These are phyloP conservation scores for Epsilonema sp. DNA, from an alignment of 2,888 invertebrate species.

Conservation along the genomic window DNA sequence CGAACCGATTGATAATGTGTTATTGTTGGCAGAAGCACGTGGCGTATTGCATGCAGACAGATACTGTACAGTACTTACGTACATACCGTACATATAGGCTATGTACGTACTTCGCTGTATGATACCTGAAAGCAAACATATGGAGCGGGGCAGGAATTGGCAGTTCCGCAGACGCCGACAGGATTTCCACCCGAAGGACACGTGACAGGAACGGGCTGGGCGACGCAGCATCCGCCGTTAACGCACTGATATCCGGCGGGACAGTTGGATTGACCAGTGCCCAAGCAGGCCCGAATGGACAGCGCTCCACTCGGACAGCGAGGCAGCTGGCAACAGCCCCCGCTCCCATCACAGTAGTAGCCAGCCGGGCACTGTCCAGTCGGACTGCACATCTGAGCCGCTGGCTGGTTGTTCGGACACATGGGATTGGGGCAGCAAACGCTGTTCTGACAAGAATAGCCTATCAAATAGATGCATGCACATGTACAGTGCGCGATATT, in stretches of 20 bases:
- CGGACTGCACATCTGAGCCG: background rate
- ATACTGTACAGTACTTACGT: no score
- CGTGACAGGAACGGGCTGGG: background rate
- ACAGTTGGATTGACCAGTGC: background rate
- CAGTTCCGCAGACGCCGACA: background rate
- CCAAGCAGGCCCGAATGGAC: background rate
- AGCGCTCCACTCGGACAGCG: background rate
- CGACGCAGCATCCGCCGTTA: slow-evolving; percentile 1
- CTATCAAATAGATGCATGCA: no score
- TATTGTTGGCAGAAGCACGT: no score
- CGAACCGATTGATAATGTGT: no score
- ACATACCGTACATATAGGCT: no score
- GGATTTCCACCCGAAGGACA: background rate
- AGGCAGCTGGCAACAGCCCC: background rate
- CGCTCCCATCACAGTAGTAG: background rate
- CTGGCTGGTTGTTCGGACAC: background rate
- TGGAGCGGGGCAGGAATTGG: background rate
- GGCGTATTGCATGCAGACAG: no score
- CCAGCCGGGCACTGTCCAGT: background rate
- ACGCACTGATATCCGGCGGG: slow-evolving; percentile 1
- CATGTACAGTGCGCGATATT: no score
- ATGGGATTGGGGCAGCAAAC: background rate
- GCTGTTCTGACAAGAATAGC: background rate
- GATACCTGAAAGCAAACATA: background rate
- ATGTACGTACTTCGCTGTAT: no score